These are phyloP conservation scores for Drosophila micromelanica DNA, from an alignment of 1,140 invertebrate species.

Conservation along the genomic window DNA sequence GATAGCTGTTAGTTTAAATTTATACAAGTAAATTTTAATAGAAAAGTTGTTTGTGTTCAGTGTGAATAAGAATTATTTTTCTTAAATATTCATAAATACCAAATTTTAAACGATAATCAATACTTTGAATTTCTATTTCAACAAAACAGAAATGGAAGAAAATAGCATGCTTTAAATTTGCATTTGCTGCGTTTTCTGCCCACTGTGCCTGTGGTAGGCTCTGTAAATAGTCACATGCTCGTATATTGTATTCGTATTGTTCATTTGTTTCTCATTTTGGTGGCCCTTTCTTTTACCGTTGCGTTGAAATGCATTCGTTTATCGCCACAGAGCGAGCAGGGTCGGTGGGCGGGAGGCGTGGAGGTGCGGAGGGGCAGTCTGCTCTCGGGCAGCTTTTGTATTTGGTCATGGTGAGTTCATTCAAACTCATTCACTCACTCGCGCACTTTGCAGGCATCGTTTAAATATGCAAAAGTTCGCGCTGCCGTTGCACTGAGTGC, in stretches of 20 bases:
- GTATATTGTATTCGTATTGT: conserved; percentile 38
- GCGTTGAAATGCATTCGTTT: conserved; percentile 65
- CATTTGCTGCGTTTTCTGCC: not conserved
- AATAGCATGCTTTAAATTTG: no score
- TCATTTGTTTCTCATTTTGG: conserved; percentile 33
- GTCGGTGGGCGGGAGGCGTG: not conserved
- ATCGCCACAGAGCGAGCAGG: conserved; percentile 30
- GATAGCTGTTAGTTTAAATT: no score
- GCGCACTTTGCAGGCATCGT: conserved; percentile 57
- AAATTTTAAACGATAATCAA: no score
- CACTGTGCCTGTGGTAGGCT: conserved; percentile 27
- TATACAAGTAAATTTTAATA: no score
- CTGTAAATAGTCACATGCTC: conserved; percentile 12
- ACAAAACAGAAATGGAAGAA: not conserved
- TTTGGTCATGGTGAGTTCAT: conserved; percentile 71
- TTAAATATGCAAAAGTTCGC: conserved; percentile 79
- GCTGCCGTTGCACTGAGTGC: conserved; percentile 60
- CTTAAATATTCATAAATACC: no score
- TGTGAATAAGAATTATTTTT: no score
- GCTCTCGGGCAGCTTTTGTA: conserved; percentile 27
- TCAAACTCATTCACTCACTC: conserved; percentile 82
- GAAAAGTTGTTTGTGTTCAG: no score
- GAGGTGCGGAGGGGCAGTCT: conserved; percentile 7
- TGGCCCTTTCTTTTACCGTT: conserved; percentile 30
- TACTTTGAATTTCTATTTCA: no score